Conservation (phyloP, 1,140 invertebrate species). For the Bombus waltoni region DNA sequence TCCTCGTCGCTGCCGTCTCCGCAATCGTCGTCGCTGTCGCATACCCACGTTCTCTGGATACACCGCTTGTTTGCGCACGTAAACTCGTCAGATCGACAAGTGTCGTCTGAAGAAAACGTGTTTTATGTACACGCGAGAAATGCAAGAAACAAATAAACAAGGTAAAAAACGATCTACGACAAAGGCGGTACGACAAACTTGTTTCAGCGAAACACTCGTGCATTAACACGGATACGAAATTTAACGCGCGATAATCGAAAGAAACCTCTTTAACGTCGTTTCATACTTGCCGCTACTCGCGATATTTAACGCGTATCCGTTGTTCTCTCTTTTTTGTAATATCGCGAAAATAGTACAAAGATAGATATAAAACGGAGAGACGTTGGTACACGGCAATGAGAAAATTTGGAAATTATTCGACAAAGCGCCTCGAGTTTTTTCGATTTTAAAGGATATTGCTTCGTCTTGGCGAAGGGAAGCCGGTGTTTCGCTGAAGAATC, state of each 20-base stretch:
- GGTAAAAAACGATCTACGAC: background rate
- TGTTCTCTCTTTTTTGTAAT: no score
- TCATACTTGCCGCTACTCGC: no score
- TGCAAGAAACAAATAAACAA: background rate
- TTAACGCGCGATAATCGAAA: background rate
- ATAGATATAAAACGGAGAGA: no score
- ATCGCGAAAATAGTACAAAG: no score
- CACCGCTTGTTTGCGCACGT: slow-evolving; percentile 94
- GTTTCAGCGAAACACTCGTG: background rate
- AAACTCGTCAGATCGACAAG: slow-evolving; percentile 94
- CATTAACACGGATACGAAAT: background rate
- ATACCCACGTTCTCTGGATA: slow-evolving; percentile 93
- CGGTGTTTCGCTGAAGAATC: background rate
- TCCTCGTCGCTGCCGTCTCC: slow-evolving; percentile 91
- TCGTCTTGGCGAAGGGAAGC: no score
- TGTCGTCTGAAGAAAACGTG: slow-evolving; percentile 86
- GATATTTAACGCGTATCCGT: background rate
- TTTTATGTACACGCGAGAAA: background rate
- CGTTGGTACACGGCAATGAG: no score
- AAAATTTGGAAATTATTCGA: no score
- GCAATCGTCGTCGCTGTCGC: slow-evolving; percentile 94
- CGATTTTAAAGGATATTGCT: background rate
- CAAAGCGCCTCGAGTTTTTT: no score
- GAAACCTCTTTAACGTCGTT: background rate
- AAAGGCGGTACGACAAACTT: background rate